Percentiles rank a stretch among this genome's conserved stretches.
Evolutionary conservation across 2,797 vertebrate species (phyloP).

Genomic region (Avahi laniger): DNA sequence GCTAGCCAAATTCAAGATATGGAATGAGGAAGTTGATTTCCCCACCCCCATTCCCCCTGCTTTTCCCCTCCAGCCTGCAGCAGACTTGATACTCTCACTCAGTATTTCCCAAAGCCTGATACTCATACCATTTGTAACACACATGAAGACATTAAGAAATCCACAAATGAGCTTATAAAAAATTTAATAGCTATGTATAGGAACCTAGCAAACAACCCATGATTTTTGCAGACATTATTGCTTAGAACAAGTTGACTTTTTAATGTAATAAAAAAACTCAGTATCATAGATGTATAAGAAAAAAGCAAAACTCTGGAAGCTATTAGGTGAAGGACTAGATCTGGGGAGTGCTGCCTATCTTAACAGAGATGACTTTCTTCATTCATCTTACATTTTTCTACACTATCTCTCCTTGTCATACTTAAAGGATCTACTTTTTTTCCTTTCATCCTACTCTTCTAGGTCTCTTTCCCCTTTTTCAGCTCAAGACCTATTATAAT

Average conservation of each 20-base stretch:
- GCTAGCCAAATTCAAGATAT: not conserved
- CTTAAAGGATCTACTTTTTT: not conserved
- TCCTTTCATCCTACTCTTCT: not conserved
- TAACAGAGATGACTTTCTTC: not conserved
- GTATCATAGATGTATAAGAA: not conserved
- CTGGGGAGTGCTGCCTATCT: not conserved
- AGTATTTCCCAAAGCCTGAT: not conserved
- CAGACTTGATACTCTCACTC: not conserved
- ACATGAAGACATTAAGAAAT: not conserved
- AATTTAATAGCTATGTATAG: not conserved
- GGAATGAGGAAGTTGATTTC: not conserved
- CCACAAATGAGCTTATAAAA: not conserved
- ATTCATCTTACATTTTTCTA: not conserved
- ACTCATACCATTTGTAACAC: not conserved
- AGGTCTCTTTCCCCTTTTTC: not conserved
- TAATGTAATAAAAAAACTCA: not conserved
- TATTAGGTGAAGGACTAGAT: not conserved
- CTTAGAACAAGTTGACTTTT: conserved; percentile 18
- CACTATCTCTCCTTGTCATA: not conserved
- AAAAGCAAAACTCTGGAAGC: not conserved
- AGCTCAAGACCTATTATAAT: not conserved
- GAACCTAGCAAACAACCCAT: not conserved
- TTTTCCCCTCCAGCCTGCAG: not conserved
- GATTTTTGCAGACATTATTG: not conserved
- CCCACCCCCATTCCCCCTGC: no score